These are phyloP conservation scores for Triplophysa siluroides DNA, from an alignment of 2,113 vertebrate species.

Conservation along the genomic window DNA sequence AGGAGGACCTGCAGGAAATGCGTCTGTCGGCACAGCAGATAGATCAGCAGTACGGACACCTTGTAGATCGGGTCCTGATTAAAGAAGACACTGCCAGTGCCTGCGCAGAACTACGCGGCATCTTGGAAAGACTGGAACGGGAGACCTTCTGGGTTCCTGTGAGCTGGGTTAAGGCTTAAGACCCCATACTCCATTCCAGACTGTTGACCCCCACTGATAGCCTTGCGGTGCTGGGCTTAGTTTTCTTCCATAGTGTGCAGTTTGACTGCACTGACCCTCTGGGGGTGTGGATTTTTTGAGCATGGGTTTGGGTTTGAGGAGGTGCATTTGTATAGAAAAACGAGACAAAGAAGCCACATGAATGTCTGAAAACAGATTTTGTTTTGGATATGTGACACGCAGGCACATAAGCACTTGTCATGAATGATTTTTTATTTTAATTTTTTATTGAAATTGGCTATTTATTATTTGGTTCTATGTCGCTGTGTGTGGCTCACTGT, in stretches of 20 bases:
- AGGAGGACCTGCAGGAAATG: constrained; percentile 90
- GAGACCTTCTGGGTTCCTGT: constrained; percentile 90
- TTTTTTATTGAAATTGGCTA: constrained; percentile 11
- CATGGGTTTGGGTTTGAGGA: not conserved
- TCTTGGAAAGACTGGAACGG: constrained; percentile 84
- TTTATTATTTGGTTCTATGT: constrained; percentile 9
- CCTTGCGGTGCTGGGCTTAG: not conserved
- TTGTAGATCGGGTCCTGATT: constrained; percentile 86
- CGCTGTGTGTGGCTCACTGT: not conserved
- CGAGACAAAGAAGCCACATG: not conserved
- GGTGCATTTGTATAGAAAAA: not conserved
- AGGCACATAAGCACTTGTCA: constrained; percentile 24
- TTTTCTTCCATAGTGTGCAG: not conserved
- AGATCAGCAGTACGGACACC: constrained; percentile 88
- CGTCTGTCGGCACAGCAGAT: constrained; percentile 86
- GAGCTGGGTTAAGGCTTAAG: constrained; percentile 84
- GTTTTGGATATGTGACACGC: not conserved
- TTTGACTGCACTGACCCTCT: not conserved
- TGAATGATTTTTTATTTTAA: constrained; percentile 22
- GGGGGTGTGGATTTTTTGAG: not conserved
- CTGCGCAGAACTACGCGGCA: constrained; percentile 77
- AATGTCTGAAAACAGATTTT: not conserved
- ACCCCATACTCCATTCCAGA: not conserved
- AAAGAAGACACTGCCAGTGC: constrained; percentile 87
- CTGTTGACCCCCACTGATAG: constrained; percentile 10